Base-by-base conservation (phyloP, 2,797 vertebrate species). In the Xerus rutilus region DNA sequence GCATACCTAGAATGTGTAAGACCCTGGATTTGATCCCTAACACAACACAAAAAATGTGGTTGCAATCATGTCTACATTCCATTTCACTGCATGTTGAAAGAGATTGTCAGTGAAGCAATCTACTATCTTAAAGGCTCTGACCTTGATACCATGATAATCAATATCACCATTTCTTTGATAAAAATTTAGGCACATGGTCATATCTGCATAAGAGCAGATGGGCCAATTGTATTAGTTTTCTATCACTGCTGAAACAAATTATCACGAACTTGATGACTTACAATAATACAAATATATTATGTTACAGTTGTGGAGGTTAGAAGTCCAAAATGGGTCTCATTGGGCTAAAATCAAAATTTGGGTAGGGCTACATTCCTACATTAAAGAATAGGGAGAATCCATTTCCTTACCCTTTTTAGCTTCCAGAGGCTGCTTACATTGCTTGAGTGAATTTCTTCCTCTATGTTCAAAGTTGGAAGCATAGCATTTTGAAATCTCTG, bases 211-310 rank as follows among this genome's bases (percentile, higher is more conserved):
- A 79, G 13, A 84, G 28, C 1, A 64, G 7, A 49, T 17, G 18
- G 43, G 28, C 74, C 94, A 94, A n/a, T n/a, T 6, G 6, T n/a
- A n/a, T 85, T 92, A 62, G 23, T 62, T 89, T 94, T 32, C 47
- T 74, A 69, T 49, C 62, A 35, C 30, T 86, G 14, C 28, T 93
- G 8, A 69, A 67, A 81, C 11, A 89, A 89, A 45, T 64, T 62
- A 69, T 39, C 67, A 82, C 49, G 90, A 64, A 77, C 6, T 64
- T 91, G 64, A 18, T 84, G 25, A 25, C 52, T 77, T 45, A 30
- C 52, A 83, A 57, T 32, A 88, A 57, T 14, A 47, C 45, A 78
- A 57, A 67, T 73, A 54, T 35, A 78, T 91, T 49, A 54, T 84
- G 39, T 73, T 78, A 45, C 9, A 78, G 12, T 69, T 90, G 21